phyloP scores from a whole-genome alignment of 2,797 vertebrate genomes.

The Chaetophractus vellerosus region DNA sequence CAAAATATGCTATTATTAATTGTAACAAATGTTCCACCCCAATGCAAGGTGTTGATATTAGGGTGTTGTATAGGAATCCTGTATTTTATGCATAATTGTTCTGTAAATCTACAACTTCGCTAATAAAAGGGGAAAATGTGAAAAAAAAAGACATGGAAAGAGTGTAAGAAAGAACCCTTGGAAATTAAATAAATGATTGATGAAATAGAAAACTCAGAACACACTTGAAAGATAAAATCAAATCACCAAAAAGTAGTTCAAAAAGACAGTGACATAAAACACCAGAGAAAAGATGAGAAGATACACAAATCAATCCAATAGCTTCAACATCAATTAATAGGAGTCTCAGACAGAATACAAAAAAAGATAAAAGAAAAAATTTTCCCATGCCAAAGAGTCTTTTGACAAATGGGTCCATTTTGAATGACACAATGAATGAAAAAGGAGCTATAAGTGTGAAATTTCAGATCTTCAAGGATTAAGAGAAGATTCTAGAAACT shows the following conservation, averaged over 20 bases:
- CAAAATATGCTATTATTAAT: too few species aligned
- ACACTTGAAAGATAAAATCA: neutral
- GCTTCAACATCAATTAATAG: neutral
- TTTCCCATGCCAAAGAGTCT: neutral
- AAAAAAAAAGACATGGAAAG: neutral
- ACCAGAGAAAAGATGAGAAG: neutral
- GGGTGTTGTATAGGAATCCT: too few species aligned
- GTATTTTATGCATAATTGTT: too few species aligned
- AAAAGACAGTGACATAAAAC: conserved; percentile 8
- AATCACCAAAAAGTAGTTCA: neutral
- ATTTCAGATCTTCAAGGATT: neutral
- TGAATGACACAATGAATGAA: neutral
- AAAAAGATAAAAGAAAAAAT: neutral
- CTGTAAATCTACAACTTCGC: too few species aligned
- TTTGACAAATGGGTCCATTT: neutral
- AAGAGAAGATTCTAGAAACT: neutral
- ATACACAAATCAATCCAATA: neutral
- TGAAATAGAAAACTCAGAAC: conserved; percentile 24
- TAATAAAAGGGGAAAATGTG: too few species aligned
- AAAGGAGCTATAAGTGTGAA: neutral
- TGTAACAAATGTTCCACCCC: too few species aligned
- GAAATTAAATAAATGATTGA: neutral
- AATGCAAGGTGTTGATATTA: too few species aligned
- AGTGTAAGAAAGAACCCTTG: neutral
- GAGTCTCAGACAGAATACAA: neutral